These are phyloP conservation scores for Hoplodrina ambigua DNA, from an alignment of 2,888 invertebrate genomes.

Conservation along the genomic window DNA sequence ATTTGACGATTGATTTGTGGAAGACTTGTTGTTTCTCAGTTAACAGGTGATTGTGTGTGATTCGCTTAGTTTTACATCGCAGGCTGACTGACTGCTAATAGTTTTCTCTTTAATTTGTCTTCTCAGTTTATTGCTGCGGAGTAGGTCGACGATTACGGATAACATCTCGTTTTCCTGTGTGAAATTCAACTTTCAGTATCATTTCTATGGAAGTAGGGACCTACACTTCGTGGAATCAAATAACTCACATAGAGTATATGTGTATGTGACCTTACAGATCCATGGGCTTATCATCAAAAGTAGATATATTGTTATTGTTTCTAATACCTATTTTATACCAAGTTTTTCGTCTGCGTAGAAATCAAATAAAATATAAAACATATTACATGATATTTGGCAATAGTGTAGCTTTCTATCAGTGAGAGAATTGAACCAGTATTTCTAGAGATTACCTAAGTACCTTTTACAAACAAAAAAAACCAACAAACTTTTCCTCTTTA, in stretches of 20 bases:
- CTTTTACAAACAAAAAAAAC: too few species aligned
- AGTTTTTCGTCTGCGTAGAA: too few species aligned
- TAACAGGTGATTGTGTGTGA: conserved; percentile 48
- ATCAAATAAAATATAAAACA: too few species aligned
- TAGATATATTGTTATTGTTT: too few species aligned
- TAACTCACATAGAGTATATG: background rate
- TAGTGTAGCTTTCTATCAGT: too few species aligned
- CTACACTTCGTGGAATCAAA: background rate
- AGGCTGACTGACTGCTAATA: conserved; percentile 26
- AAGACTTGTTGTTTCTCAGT: conserved; percentile 49
- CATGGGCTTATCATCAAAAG: background rate
- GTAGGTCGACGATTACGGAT: conserved; percentile 21
- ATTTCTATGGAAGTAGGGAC: background rate
- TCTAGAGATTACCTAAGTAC: too few species aligned
- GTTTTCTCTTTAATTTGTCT: conserved; percentile 47
- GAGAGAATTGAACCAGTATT: too few species aligned
- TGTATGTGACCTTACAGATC: background rate
- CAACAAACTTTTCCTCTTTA: too few species aligned
- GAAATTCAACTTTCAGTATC: background rate
- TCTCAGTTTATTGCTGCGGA: conserved; percentile 32
- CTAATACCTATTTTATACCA: too few species aligned
- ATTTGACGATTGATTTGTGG: conserved; percentile 56
- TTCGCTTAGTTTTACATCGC: conserved; percentile 47
- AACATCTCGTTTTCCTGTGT: conserved; percentile 16
- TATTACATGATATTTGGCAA: too few species aligned